A percentile compares a stretch with the other conserved stretches of the same genome.
These are phyloP conservation scores for Montipora foliosa DNA, from an alignment of 64 coral and sea anemone genomes.

Conservation along the genomic window DNA sequence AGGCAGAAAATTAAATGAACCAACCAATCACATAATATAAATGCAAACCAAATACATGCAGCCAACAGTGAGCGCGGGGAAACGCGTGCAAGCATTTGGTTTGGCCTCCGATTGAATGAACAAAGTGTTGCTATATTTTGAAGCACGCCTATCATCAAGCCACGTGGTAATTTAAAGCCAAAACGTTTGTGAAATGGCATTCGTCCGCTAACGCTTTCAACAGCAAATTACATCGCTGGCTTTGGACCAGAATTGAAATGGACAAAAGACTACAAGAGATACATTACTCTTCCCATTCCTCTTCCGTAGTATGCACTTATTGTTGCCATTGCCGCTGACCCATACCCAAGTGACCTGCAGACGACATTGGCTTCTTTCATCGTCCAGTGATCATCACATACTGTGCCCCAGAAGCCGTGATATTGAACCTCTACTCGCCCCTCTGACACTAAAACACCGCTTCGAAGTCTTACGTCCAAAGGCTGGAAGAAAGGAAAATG, in stretches of 20 bases:
- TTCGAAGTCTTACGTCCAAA: conserved; percentile 54
- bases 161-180: too few species aligned
- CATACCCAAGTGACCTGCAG: conserved; percentile 56
- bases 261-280: neutral
- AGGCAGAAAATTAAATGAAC: too few species aligned
- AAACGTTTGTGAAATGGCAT: too few species aligned
- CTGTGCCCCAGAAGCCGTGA: conserved; percentile 49
- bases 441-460: conserved; percentile 72
- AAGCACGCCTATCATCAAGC: too few species aligned
- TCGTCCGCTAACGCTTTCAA: neutral
- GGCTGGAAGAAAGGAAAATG: neutral
- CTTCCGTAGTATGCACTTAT: conserved; percentile 43
- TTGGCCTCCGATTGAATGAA: too few species aligned
- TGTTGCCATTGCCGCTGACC: conserved; percentile 33
- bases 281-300: conserved; percentile 49
- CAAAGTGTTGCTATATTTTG: too few species aligned
- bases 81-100: too few species aligned
- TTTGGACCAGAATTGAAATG: neutral
- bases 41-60: too few species aligned
- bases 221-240: neutral
- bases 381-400: conserved; percentile 64
- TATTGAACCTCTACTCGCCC: conserved; percentile 69
- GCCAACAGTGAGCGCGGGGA: too few species aligned
- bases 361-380: conserved; percentile 58
- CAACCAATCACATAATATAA: too few species aligned